Base-by-base conservation (phyloP, 2,113 vertebrate genomes). In the Terrapene triunguis region DNA sequence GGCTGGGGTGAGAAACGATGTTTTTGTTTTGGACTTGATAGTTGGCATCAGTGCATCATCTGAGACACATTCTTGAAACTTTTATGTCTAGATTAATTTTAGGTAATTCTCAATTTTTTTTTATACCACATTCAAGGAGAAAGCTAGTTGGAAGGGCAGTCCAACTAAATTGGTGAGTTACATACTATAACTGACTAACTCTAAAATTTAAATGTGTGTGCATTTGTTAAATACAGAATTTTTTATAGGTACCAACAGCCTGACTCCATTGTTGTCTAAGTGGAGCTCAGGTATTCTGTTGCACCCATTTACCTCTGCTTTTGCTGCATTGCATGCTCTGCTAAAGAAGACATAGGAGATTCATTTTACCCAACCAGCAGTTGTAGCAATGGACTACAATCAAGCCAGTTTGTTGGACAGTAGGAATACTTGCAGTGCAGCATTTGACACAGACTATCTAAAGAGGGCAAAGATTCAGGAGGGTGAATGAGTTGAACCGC, bases 381-480 rank as follows among this genome's bases (percentile, higher is more conserved):
- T 96, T 95, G 88, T 97, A 97, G 97, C 96, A 97, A 91, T 97
- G 97, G 96, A 97, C 96, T 96, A 97, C 96, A 96, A 97, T 92
- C 97, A 96, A 97, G 96, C 96, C 97, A 76, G 95, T 97, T 97
- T 97, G 96, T 96, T 97, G 97, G 97, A 97, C 96, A 97, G 97
- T 95, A 97, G 96, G 96, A 97, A 97, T 97, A 97, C 96, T 95
- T 91, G 95, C 96, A 97, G 97, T 94, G 84, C 96, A 97, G 93
- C 96, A 89, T 95, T 97, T 97, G 97, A 87, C 96, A 97, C 96
- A 97, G 96, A 97, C 96, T 97, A 96, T 93, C 96, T 96, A 97
- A 97, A 97, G 96, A 97, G 97, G 96, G 97, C 96, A 97, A 95
- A 97, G 97, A 97, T 97, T 96, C 96, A 97, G 96, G 96, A 97